Percentiles rank a stretch among this genome's conserved stretches.
phyloP scores from a whole-genome alignment of 1,140 invertebrate species.

The Lepidostoma basale region DNA sequence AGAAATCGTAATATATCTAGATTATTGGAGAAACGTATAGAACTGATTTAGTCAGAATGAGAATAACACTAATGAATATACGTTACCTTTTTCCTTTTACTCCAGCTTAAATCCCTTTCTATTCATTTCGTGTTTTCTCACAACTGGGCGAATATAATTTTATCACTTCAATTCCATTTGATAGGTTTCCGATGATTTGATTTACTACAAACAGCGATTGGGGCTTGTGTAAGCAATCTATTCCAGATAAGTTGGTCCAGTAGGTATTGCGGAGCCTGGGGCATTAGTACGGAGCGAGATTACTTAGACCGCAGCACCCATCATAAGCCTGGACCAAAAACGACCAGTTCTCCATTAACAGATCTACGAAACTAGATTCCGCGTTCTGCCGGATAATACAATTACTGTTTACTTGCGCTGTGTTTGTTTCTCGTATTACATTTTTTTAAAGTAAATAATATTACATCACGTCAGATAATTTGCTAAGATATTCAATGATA shows the following conservation, averaged over 20 bases:
- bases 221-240: conserved; percentile 14
- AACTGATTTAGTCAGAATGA: too few species aligned
- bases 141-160: neutral
- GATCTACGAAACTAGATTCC: neutral
- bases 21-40: too few species aligned
- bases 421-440: too few species aligned
- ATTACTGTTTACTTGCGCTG: too few species aligned
- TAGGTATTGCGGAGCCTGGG: neutral
- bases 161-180: neutral
- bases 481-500: too few species aligned
- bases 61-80: too few species aligned
- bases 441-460: too few species aligned
- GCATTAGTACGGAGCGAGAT: conserved; percentile 12
- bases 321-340: conserved; percentile 7
- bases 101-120: too few species aligned
- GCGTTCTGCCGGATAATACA: neutral
- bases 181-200: conserved; percentile 8
- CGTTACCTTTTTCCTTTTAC: too few species aligned
- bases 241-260: conserved; percentile 6
- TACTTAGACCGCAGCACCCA: conserved; percentile 2
- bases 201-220: conserved; percentile 1
- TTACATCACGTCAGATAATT: too few species aligned
- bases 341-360: conserved; percentile 4
- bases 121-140: too few species aligned
- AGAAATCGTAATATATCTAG: too few species aligned